Conservation (phyloP, 1,140 invertebrate genomes). For the Hirudo medicinalis region DNA sequence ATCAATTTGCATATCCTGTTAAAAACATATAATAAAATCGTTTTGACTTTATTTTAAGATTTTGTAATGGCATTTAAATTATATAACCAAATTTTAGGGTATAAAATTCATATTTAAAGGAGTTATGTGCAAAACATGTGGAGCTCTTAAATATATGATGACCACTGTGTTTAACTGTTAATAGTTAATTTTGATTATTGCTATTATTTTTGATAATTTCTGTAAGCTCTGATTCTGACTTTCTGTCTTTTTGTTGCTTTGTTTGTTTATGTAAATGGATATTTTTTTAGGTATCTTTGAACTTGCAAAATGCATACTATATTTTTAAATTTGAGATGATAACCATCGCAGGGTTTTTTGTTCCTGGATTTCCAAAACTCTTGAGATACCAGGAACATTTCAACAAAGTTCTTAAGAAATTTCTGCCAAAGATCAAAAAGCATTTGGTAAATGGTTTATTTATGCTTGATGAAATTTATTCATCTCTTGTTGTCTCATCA, state of each 20-base stretch:
- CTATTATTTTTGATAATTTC: background rate
- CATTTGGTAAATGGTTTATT: conserved; percentile 53
- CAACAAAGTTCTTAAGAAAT: conserved; percentile 84
- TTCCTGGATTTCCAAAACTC: conserved; percentile 94
- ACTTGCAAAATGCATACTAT: background rate
- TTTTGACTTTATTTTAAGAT: too few species aligned
- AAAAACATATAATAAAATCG: too few species aligned
- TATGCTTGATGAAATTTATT: too few species aligned
- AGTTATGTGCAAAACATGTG: too few species aligned
- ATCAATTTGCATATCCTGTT: too few species aligned
- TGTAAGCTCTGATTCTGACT: background rate
- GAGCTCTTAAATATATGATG: too few species aligned
- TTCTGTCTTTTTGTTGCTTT: background rate
- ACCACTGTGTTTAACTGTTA: too few species aligned
- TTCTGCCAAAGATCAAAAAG: conserved; percentile 83
- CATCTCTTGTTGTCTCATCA: too few species aligned
- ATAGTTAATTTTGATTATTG: background rate
- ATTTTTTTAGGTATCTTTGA: background rate
- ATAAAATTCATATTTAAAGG: too few species aligned
- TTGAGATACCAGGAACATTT: conserved; percentile 87
- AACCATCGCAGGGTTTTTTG: conserved; percentile 57
- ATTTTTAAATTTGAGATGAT: background rate
- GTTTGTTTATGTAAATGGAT: background rate
- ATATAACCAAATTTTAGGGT: background rate
- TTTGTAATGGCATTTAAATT: background rate